A percentile compares a stretch with the other conserved stretches of the same genome.
Evolutionary conservation across 2,797 vertebrate species (phyloP).

Genomic region (Sylvilagus floridanus): DNA sequence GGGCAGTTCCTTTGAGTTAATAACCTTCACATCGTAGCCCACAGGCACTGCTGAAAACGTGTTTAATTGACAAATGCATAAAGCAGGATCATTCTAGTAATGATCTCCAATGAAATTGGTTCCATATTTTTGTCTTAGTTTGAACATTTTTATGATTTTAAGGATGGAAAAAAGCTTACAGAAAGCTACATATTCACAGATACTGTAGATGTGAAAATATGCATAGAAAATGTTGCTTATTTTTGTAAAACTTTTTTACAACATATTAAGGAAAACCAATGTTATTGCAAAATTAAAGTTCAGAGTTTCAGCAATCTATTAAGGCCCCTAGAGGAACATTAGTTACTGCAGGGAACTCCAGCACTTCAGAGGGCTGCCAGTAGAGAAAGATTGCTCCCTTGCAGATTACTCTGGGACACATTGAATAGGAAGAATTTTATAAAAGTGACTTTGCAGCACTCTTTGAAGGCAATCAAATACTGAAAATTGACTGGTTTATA

Average conservation of each 20-base stretch:
- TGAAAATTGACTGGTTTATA: constrained; percentile 42
- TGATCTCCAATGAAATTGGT: constrained; percentile 58
- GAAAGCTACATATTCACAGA: constrained; percentile 58
- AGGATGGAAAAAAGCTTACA: constrained; percentile 61
- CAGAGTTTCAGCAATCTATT: constrained; percentile 59
- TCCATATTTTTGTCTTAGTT: constrained; percentile 72
- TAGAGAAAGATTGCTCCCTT: background rate
- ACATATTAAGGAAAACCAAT: constrained; percentile 74
- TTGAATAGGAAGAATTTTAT: constrained; percentile 28
- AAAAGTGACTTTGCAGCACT: constrained; percentile 28
- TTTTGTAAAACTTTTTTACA: constrained; percentile 72
- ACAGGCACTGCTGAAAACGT: constrained; percentile 49
- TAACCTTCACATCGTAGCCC: background rate
- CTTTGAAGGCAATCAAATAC: constrained; percentile 34
- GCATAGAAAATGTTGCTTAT: constrained; percentile 70
- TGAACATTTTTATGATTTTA: constrained; percentile 67
- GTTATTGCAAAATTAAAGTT: constrained; percentile 70
- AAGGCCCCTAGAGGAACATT: constrained; percentile 56
- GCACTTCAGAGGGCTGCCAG: background rate
- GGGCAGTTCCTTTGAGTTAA: constrained; percentile 46
- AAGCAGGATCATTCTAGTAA: constrained; percentile 42
- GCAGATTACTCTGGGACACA: background rate
- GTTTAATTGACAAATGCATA: constrained; percentile 59
- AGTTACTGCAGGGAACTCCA: constrained; percentile 24
- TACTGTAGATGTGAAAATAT: constrained; percentile 71